Conservation (phyloP, 2,888 invertebrate species). For the Philopedon plagiatum region DNA sequence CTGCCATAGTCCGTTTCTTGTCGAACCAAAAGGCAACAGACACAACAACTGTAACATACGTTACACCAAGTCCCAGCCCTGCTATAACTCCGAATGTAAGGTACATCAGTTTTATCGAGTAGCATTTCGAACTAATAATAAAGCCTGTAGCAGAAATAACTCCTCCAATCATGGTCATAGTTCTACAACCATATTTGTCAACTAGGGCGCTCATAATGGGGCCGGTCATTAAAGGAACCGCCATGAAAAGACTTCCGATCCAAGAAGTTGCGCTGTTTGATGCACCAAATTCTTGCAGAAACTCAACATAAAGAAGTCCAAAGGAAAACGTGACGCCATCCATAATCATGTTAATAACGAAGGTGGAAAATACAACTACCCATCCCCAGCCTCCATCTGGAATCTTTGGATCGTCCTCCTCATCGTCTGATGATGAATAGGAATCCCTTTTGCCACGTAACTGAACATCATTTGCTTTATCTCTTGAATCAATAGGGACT, state of each 20-base stretch:
- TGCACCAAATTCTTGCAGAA: constrained; percentile 85
- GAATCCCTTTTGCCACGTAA: constrained; percentile 40
- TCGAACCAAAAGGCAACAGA: constrained; percentile 95
- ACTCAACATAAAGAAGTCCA: constrained; percentile 85
- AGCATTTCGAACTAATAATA: constrained; percentile 79
- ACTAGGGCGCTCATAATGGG: constrained; percentile 85
- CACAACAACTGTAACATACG: constrained; percentile 92
- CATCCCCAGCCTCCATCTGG: constrained; percentile 93
- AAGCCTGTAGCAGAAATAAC: constrained; percentile 83
- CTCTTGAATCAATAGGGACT: constrained; percentile 23
- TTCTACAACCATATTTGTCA: constrained; percentile 81
- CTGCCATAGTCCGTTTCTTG: constrained; percentile 87
- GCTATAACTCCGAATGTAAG: constrained; percentile 89
- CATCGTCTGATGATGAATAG: constrained; percentile 38
- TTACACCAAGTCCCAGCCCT: constrained; percentile 86
- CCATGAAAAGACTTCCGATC: constrained; percentile 61
- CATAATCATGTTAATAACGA: constrained; percentile 89
- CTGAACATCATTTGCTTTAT: constrained; percentile 52
- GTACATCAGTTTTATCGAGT: constrained; percentile 84
- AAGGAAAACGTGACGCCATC: constrained; percentile 88
- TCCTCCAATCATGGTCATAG: constrained; percentile 74
- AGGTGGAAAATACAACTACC: constrained; percentile 89
- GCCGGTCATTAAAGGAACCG: constrained; percentile 84
- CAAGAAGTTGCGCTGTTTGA: constrained; percentile 87
- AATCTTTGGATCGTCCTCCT: constrained; percentile 71